phyloP scores from a whole-genome alignment of 2,888 invertebrate genomes.

The Agonopterix arenella region DNA sequence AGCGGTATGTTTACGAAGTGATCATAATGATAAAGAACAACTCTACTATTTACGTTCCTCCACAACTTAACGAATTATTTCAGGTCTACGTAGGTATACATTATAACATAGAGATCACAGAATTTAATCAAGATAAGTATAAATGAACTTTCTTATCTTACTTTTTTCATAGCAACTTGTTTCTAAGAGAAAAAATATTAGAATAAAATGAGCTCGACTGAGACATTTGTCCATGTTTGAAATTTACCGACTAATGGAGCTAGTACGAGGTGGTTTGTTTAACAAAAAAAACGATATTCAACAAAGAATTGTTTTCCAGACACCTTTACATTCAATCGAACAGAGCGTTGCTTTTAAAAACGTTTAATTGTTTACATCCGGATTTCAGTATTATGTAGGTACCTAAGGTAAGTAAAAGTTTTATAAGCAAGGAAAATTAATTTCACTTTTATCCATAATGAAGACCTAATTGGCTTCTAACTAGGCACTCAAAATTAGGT shows the following conservation, averaged over 20 bases:
- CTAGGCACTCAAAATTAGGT: too few relatives aligned
- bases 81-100: too few relatives aligned
- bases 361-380: constrained; percentile 10
- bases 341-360: constrained; percentile 10
- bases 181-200: constrained; percentile 19
- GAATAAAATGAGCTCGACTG: constrained; percentile 10
- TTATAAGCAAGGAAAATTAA: too few relatives aligned
- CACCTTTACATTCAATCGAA: constrained; percentile 6
- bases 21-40: too few relatives aligned
- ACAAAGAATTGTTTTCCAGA: constrained; percentile 28
- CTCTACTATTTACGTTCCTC: too few relatives aligned
- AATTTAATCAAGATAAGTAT: neutral
- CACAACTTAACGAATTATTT: too few relatives aligned
- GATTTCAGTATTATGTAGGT: neutral
- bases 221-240: constrained; percentile 7
- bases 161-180: constrained; percentile 49
- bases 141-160: constrained; percentile 18
- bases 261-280: constrained; percentile 23
- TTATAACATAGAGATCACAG: too few relatives aligned
- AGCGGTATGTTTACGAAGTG: too few relatives aligned
- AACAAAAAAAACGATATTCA: constrained; percentile 22
- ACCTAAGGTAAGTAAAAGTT: too few relatives aligned
- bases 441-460: too few relatives aligned
- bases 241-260: constrained; percentile 3
- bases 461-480: too few relatives aligned